phyloP scores from a whole-genome alignment of 1,140 invertebrate species.

The Papilio machaon region DNA sequence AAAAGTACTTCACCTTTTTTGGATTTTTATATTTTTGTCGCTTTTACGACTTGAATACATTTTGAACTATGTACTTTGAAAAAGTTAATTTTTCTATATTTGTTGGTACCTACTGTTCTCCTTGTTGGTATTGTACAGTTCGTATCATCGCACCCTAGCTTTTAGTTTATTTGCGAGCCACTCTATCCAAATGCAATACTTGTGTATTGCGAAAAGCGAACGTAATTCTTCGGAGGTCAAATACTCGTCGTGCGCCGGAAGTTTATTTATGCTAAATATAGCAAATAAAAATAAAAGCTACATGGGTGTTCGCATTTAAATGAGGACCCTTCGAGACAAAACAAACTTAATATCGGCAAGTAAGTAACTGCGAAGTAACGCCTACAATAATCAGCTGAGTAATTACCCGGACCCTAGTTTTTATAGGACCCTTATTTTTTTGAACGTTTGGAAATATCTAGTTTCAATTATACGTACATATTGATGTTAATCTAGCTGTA shows the following conservation, averaged over 20 bases:
- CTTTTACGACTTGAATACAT: too few species aligned
- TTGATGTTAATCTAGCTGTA: background rate
- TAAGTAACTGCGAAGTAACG: background rate
- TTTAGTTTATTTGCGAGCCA: conserved; percentile 1
- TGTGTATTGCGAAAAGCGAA: background rate
- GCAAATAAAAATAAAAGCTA: conserved; percentile 34
- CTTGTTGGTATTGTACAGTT: conserved; percentile 8
- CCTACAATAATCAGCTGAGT: background rate
- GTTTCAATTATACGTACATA: background rate
- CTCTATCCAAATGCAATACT: conserved; percentile 26
- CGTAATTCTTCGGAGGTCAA: conserved; percentile 13
- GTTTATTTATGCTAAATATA: conserved; percentile 25
- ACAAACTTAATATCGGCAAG: conserved; percentile 42
- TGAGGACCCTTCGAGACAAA: conserved; percentile 34
- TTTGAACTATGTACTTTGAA: too few species aligned
- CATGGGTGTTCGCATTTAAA: conserved; percentile 40
- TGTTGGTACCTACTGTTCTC: background rate
- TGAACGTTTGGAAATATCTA: background rate
- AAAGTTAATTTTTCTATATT: background rate
- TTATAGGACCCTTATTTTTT: background rate
- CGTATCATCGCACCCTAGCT: background rate
- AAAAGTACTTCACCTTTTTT: too few species aligned
- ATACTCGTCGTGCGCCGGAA: conserved; percentile 26
- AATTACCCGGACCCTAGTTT: background rate
- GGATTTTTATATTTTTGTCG: too few species aligned